Evolutionary conservation across 1,140 invertebrate genomes (phyloP).

Genomic region (Drosophila lini): DNA sequence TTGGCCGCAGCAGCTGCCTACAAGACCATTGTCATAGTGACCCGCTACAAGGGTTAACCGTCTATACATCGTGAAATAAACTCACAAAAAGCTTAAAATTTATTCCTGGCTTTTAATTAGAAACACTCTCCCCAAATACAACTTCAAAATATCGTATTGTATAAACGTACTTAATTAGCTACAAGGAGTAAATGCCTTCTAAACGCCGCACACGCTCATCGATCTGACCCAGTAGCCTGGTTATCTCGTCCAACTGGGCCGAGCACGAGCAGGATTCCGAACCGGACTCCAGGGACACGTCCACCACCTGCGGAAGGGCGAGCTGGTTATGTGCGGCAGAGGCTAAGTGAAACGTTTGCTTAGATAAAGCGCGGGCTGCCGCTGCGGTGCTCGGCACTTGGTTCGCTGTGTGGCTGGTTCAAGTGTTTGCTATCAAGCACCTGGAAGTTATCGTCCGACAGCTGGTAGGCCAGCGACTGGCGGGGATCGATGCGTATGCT

Average conservation of each 20-base stretch:
- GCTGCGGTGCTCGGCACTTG: slow-evolving; percentile 1
- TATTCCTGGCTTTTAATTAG: neutral
- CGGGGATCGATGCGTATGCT: slow-evolving; percentile 78
- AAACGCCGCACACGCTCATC: slow-evolving; percentile 60
- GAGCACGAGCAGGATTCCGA: slow-evolving; percentile 56
- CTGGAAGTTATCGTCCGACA: slow-evolving; percentile 73
- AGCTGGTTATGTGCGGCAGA: slow-evolving; percentile 38
- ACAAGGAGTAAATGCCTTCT: slow-evolving; percentile 49
- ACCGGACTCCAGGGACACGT: slow-evolving; percentile 61
- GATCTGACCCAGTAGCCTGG: slow-evolving; percentile 26
- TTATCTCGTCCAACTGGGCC: slow-evolving; percentile 57
- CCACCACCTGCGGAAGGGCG: slow-evolving; percentile 69
- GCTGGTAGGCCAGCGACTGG: slow-evolving; percentile 61
- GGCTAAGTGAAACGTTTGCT: slow-evolving; percentile 21
- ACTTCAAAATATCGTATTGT: neutral
- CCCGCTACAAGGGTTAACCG: neutral
- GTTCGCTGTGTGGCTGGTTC: slow-evolving; percentile 25
- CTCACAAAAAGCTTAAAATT: too few relatives aligned
- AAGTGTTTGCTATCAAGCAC: slow-evolving; percentile 77
- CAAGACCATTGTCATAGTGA: neutral
- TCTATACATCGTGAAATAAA: neutral
- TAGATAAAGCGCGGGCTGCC: slow-evolving; percentile 28
- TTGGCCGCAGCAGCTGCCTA: neutral
- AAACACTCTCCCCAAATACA: neutral
- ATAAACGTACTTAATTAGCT: slow-evolving; percentile 7